Evolutionary conservation across 1,140 invertebrate species (phyloP), one percentile per base, ranked within the genome.

Genomic region (Magallana gigas): DNA sequence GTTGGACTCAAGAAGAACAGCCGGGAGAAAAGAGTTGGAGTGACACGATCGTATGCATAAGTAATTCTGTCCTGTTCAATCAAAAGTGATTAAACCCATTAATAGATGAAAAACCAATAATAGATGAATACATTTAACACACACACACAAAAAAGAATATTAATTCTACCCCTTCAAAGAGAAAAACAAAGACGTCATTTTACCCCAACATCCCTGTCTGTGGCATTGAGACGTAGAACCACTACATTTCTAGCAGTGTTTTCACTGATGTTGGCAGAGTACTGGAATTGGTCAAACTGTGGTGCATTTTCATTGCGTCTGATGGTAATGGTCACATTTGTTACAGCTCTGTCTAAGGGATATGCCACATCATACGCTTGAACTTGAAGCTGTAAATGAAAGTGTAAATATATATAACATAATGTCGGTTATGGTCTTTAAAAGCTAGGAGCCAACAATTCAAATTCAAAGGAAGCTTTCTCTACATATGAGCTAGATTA

Each of bases 281-380:
- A 98, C 96, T 96, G 97, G 1, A 96, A 96, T 91, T 97, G 96
- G 88, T 80, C 56, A 85, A 92, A 91, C 5, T 57, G 16, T 18
- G 92, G 92, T 9, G 89, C 16, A 57, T 83, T 83, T 8, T 59
- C 57, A 60, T 92, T 92, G 57, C 91, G 82, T 11, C 57, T 62
- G 1, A 92, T 87, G 14, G 58, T 89, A 9, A 92, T 86, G 8
- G 84, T 91, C 1, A 91, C 87, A 84, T 80, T 89, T n/a, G 86
- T 87, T 71, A 23, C 48, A 29, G 86, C 90, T 1, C 96, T 97
- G 83, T 98, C 95, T 90, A 97, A 96, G 0, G 98, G 98, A 58
- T 98, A 97, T 0, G 97, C 97, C 90, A 98, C 96, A 93, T 99
- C 98, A 91, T 97, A 97, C 0, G 97, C 98, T 88, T 97, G 96